Evolutionary conservation across 1,140 invertebrate species (phyloP).

Genomic region (Drosophila nikananu): DNA sequence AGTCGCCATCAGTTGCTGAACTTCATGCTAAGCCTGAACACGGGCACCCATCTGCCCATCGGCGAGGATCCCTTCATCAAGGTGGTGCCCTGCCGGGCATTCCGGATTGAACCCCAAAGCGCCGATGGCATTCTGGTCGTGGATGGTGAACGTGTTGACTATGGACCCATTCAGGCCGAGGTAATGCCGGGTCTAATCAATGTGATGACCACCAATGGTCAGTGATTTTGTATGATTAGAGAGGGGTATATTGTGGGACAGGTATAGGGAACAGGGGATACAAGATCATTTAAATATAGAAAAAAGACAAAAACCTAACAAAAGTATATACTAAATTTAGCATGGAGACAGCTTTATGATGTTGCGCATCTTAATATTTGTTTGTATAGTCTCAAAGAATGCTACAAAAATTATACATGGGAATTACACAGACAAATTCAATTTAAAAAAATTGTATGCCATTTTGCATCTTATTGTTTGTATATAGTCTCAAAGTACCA

Average conservation of each 20-base stretch:
- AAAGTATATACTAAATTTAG: background rate
- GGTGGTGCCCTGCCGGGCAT: constrained; percentile 93
- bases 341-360: background rate
- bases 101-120: constrained; percentile 93
- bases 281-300: constrained; percentile 1
- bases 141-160: constrained; percentile 95
- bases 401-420: too few species aligned
- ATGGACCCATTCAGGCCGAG: constrained; percentile 94
- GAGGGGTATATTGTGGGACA: background rate
- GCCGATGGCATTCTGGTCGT: constrained; percentile 92
- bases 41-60: constrained; percentile 89
- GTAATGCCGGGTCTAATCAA: constrained; percentile 92
- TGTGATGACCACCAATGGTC: constrained; percentile 87
- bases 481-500: background rate
- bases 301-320: background rate
- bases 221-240: constrained; percentile 1
- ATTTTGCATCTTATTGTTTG: background rate
- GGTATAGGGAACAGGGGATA: background rate
- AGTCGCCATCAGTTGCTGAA: constrained; percentile 90
- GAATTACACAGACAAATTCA: too few species aligned
- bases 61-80: constrained; percentile 86
- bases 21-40: constrained; percentile 91
- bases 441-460: background rate
- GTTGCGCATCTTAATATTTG: background rate
- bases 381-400: background rate